Percentiles rank a stretch among this genome's conserved stretches.
Evolutionary conservation across 2,113 vertebrate species (phyloP).

Genomic region (Cephalopholis sonnerati): DNA sequence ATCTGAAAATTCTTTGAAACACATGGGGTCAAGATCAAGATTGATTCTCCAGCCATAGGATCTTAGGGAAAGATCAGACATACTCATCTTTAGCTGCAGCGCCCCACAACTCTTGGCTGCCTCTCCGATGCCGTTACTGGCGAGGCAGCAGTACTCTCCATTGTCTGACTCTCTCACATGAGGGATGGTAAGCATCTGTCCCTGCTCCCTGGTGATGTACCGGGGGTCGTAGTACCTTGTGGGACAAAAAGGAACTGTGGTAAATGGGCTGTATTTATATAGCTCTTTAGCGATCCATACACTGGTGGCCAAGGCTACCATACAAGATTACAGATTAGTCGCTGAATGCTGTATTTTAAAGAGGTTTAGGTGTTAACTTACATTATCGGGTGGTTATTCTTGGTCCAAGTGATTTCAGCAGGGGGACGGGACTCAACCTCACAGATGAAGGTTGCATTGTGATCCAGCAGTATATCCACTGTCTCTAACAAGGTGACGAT

Average conservation of each 20-base stretch:
- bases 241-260: background rate
- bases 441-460: constrained; percentile 95
- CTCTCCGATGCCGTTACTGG: constrained; percentile 91
- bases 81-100: constrained; percentile 99
- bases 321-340: background rate
- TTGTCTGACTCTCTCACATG: constrained; percentile 92
- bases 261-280: no score
- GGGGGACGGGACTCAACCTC: constrained; percentile 93
- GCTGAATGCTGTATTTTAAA: background rate
- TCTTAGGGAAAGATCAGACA: constrained; percentile 65
- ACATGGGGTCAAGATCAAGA: background rate
- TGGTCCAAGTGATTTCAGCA: constrained; percentile 93
- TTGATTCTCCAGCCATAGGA: background rate
- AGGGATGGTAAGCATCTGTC: constrained; percentile 94
- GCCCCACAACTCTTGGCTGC: constrained; percentile 94
- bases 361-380: constrained; percentile 61
- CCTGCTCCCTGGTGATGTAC: constrained; percentile 91
- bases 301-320: no score
- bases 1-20: background rate
- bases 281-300: no score
- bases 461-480: constrained; percentile 91
- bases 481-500: constrained; percentile 95
- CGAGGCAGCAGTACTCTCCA: constrained; percentile 94
- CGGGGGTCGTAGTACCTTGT: constrained; percentile 93
- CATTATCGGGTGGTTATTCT: constrained; percentile 96